Evolutionary conservation across 2,113 vertebrate genomes (phyloP), one percentile per base, ranked within the genome.

Genomic region (Semicossyphus pulcher): DNA sequence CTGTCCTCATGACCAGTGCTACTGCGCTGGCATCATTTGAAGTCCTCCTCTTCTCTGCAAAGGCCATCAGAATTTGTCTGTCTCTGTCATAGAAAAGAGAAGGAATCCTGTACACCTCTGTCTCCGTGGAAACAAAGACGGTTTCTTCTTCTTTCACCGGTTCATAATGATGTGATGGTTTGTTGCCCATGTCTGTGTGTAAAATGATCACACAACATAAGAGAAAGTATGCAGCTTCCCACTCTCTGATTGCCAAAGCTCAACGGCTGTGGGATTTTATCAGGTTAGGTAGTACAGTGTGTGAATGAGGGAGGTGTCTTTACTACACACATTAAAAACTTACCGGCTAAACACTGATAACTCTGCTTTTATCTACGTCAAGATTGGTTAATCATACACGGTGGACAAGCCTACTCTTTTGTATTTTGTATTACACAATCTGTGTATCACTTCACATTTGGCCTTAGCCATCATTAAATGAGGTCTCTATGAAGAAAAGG

Each of bases 21-120:
- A 15, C 2, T 39, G 49, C 0, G 18, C 49, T 54, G 4, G 5
- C 4, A 44, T 54, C 49, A 12, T 25, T 0, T 5, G 2, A 1
- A 39, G 34, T 41, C 10, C 0, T 41, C 18, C 36, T 12, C 23
- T 53, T n/a, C 25, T 66, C 63, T 16, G 48, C 34, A 52, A 66
- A 66, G 1, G 48, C 48, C 36, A 64, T 4, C 0, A 66, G 23
- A n/a, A 6, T 14, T 20, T 66, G 21, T 6, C 15, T 2, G 1
- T 53, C 25, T 41, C 21, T 16, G 25, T 41, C 1, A 2, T 53
- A 53, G 34, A 53, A 31, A 16, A 66, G 63, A 29, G 63, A 23
- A 20, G 61, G 61, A 34, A 64, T 64, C 61, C 61, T 64, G 41
- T 47, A 62, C 2, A 70, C 44, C 1, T 2, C 3, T 12, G 9